These are phyloP conservation scores for Papilio dardanus DNA, from an alignment of 1,140 invertebrate species.

Conservation along the genomic window DNA sequence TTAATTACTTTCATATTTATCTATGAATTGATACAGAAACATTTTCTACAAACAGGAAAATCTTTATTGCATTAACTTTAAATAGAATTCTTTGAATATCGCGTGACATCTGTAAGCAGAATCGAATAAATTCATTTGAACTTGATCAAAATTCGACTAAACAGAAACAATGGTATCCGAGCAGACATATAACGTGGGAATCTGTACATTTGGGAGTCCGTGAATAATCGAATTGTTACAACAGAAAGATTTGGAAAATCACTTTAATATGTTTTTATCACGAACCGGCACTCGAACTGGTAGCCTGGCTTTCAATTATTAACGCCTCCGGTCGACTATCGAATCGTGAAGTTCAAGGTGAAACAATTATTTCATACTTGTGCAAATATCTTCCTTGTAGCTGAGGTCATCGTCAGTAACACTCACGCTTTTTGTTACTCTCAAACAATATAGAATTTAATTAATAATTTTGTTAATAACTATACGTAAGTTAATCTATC, in stretches of 20 bases:
- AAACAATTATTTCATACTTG: constrained; percentile 61
- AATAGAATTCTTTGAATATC: background rate
- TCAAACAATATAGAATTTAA: background rate
- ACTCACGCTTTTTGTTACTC: background rate
- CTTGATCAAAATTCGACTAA: constrained; percentile 22
- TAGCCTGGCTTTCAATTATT: constrained; percentile 35
- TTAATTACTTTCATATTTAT: constrained; percentile 32
- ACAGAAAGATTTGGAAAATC: background rate
- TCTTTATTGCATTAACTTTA: background rate
- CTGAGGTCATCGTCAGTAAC: constrained; percentile 12
- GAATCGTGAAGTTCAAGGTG: constrained; percentile 66
- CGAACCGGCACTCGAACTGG: constrained; percentile 35
- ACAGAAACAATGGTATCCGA: constrained; percentile 19
- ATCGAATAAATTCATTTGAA: background rate
- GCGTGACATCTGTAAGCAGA: background rate
- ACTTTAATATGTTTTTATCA: constrained; percentile 41
- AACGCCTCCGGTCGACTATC: constrained; percentile 51
- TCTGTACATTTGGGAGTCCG: constrained; percentile 3
- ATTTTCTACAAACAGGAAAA: background rate
- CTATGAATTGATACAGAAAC: background rate
- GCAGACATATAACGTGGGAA: constrained; percentile 39
- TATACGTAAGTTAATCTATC: background rate
- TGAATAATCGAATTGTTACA: background rate
- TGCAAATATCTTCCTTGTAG: constrained; percentile 61
- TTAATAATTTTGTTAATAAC: background rate